Evolutionary conservation across 2,888 invertebrate species (phyloP), one percentile per base, ranked within the genome.

Genomic region (Brenthis hecate): DNA sequence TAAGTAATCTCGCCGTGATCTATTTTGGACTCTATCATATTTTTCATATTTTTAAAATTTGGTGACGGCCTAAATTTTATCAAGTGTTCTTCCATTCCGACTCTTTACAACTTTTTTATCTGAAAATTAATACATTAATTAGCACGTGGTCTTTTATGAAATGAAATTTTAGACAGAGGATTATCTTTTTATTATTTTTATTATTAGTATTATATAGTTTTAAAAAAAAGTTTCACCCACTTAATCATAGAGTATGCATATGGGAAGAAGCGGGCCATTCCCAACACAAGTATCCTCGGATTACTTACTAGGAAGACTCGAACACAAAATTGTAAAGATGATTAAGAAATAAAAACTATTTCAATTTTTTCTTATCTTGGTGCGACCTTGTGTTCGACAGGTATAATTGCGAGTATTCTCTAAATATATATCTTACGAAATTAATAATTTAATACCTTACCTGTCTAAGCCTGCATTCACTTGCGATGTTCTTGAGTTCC

Each of bases 31-130:
- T 83, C 82, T 1, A 87, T 75, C 72, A 85, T 87, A 58, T 90
- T 89, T 73, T 83, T 87, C 89, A 89, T 90, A 48, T 87, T 85
- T 76, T 84, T 86, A 58, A 87, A 86, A 71, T 88, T 87, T 28
- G 84, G 85, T 0, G 86, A 87, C 16, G 87, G 83, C 16, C 81
- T 79, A 73, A 87, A 87, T 43, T 82, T 83, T 53, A 87, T 80
- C 13, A 74, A 73, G 47, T 85, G 80, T 69, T 85, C 85, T 73
- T 85, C 81, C 66, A 78, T 79, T 47, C 78, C 78, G 48, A 77
- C 73, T 75, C 75, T 75, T 66, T 73, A 61, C 70, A 67, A 60
- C 73, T 72, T 69, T 70, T 56, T 70, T 58, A 68, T 74, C 77
- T 77, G 72, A 66, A 72, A 70, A 23, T 32, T 4, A 56, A 50